Evolutionary conservation across 2,113 vertebrate genomes (phyloP).

Genomic region (Vicugna pacos): DNA sequence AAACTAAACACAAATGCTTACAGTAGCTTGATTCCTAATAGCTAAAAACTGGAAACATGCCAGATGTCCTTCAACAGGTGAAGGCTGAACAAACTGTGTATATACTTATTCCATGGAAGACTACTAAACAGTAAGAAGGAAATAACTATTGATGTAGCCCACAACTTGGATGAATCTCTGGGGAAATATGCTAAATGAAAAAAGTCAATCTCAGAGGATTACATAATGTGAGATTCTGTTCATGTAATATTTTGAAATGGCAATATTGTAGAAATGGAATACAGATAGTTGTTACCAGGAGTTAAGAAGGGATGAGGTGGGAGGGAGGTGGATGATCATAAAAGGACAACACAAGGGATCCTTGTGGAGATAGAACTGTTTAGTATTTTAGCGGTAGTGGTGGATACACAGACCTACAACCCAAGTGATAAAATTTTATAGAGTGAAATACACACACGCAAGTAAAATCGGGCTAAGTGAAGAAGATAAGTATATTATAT

Average conservation of each 20-base stretch:
- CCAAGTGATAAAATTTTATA: not conserved
- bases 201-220: not conserved
- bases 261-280: not conserved
- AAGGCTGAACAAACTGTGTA: not conserved
- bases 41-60: not conserved
- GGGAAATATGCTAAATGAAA: not conserved
- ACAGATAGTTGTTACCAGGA: not conserved
- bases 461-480: not conserved
- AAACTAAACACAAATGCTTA: not conserved
- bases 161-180: not conserved
- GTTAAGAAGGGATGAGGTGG: not conserved
- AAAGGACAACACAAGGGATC: not conserved
- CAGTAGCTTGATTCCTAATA: not conserved
- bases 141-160: not conserved
- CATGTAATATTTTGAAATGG: not conserved
- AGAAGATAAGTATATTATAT: not conserved
- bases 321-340: not conserved
- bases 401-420: not conserved
- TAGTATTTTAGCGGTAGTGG: not conserved
- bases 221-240: not conserved
- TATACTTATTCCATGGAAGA: not conserved
- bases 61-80: not conserved
- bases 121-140: not conserved
- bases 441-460: not conserved
- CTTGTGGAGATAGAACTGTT: not conserved